Percentiles rank a stretch among this genome's conserved stretches.
phyloP scores from a whole-genome alignment of 2,113 vertebrate genomes.

The Strigops habroptila region DNA sequence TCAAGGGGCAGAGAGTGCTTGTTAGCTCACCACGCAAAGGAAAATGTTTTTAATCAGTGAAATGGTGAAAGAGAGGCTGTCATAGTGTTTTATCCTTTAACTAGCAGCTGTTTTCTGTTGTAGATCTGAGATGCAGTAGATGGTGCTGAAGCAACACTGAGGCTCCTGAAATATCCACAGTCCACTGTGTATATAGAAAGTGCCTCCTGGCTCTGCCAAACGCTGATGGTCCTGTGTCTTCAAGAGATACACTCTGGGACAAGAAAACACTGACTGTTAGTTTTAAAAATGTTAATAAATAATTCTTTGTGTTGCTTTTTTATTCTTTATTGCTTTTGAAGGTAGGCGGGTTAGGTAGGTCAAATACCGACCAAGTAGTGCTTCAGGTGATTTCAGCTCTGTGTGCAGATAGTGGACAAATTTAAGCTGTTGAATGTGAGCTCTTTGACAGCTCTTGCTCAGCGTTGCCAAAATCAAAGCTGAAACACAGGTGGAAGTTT shows the following conservation, averaged over 20 bases:
- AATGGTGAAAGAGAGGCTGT: not conserved
- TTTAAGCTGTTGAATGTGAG: not conserved
- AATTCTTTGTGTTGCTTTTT: not conserved
- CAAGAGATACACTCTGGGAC: not conserved
- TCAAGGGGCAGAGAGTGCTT: not conserved
- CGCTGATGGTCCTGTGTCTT: not conserved
- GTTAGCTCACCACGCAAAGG: not conserved
- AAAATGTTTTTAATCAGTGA: not conserved
- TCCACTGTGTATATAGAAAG: not conserved
- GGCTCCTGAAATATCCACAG: not conserved
- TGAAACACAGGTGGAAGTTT: not conserved
- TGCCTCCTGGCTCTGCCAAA: not conserved
- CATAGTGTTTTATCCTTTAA: constrained; percentile 7
- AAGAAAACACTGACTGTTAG: constrained; percentile 15
- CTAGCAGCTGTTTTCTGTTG: constrained; percentile 48
- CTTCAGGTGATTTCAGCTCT: not conserved
- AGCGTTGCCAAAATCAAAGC: not conserved
- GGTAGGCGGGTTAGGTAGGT: not conserved
- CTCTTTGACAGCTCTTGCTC: not conserved
- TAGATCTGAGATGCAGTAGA: constrained; percentile 40
- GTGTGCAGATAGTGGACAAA: not conserved
- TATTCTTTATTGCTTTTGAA: not conserved
- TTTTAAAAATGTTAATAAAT: constrained; percentile 50
- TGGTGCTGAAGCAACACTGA: constrained; percentile 51
- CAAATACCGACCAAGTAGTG: not conserved